Conservation (phyloP, 2,113 vertebrate species). For the Pseudopipra pipra region DNA sequence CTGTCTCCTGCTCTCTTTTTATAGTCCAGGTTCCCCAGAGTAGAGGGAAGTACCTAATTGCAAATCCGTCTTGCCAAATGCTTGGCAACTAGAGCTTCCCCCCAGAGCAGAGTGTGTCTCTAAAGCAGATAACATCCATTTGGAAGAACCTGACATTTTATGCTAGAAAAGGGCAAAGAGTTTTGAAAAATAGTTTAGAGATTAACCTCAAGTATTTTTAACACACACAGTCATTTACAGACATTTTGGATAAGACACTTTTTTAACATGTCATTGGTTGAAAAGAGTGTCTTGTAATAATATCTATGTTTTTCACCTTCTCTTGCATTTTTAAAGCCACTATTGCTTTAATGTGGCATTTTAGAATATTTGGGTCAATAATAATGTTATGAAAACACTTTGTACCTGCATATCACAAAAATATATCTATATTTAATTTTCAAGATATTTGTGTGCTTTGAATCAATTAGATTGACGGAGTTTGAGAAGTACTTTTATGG, state of each 20-base stretch:
- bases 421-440: background rate
- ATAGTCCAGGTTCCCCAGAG: background rate
- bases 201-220: constrained; percentile 9
- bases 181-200: constrained; percentile 26
- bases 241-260: background rate
- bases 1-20: background rate
- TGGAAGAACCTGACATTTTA: background rate
- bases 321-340: background rate
- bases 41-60: constrained; percentile 29
- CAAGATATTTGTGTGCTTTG: background rate
- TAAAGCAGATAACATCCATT: background rate
- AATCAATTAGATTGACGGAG: background rate
- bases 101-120: background rate
- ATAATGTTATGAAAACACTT: background rate
- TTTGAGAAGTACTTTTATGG: constrained; percentile 17
- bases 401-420: background rate
- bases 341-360: background rate
- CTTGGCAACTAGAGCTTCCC: background rate
- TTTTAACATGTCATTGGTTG: background rate
- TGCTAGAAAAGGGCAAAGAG: background rate
- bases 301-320: background rate
- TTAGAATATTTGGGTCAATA: background rate
- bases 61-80: constrained; percentile 15
- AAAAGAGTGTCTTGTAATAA: background rate
- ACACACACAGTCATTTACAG: background rate